A percentile compares a stretch with the other conserved stretches of the same genome.
Evolutionary conservation across 2,888 invertebrate genomes (phyloP).

Genomic region (Euproctis similis): DNA sequence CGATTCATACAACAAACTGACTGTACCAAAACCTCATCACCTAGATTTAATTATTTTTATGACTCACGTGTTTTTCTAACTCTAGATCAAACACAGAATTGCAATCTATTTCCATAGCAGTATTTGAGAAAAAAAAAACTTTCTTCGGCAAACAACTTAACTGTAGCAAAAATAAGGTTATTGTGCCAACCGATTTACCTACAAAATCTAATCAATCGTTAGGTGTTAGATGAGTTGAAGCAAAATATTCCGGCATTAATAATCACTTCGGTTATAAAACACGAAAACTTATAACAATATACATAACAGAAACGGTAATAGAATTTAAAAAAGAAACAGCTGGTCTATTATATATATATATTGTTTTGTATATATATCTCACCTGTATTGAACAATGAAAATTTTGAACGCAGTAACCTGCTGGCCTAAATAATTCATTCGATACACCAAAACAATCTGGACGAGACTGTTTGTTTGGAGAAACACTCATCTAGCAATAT

Average conservation of each 20-base stretch:
- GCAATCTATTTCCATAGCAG: too few relatives aligned
- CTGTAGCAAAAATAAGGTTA: conserved; percentile 4
- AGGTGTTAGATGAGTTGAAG: conserved; percentile 5
- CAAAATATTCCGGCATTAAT: conserved; percentile 1
- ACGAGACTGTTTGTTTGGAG: too few relatives aligned
- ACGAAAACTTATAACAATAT: background rate
- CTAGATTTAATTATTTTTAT: too few relatives aligned
- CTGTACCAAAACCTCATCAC: too few relatives aligned
- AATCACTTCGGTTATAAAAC: background rate
- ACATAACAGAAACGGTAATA: conserved; percentile 1
- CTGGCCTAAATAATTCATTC: conserved; percentile 1
- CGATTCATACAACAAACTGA: too few relatives aligned
- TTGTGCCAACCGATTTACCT: conserved; percentile 3
- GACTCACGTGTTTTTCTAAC: too few relatives aligned
- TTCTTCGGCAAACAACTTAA: conserved; percentile 8
- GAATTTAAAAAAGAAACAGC: too few relatives aligned
- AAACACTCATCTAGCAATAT: too few relatives aligned
- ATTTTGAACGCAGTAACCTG: background rate
- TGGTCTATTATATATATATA: too few relatives aligned
- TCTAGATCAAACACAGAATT: too few relatives aligned
- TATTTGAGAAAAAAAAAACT: too few relatives aligned
- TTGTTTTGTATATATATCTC: too few relatives aligned
- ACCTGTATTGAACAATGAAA: background rate
- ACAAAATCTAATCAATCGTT: conserved; percentile 2
- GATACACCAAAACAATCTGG: background rate